Evolutionary conservation across 2,888 invertebrate species (phyloP).

Genomic region (Drosophila borborema): DNA sequence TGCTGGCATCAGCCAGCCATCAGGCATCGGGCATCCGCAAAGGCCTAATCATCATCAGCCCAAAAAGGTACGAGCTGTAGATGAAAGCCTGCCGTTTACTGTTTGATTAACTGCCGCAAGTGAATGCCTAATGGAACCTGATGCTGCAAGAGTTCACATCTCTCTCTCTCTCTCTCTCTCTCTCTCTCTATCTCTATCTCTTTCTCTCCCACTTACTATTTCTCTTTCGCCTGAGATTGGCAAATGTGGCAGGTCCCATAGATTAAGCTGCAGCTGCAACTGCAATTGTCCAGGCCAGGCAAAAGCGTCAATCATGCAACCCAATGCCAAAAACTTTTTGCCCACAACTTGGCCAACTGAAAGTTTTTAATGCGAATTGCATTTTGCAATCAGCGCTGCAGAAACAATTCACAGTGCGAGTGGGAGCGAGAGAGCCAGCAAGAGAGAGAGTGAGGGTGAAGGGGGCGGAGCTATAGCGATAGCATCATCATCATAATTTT

Average conservation of each 20-base stretch:
- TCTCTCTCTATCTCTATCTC: no score
- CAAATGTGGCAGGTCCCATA: slow-evolving; percentile 15
- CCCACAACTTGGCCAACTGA: slow-evolving; percentile 48
- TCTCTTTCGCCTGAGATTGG: neutral
- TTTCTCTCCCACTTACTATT: no score
- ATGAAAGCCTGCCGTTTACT: slow-evolving; percentile 61
- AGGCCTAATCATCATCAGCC: slow-evolving; percentile 56
- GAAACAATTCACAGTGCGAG: slow-evolving; percentile 24
- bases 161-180: neutral
- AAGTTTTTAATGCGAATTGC: slow-evolving; percentile 69
- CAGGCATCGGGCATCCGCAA: slow-evolving; percentile 8
- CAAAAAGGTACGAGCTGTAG: slow-evolving; percentile 35
- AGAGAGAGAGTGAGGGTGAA: neutral
- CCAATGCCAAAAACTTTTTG: slow-evolving; percentile 36
- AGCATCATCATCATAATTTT: slow-evolving; percentile 49
- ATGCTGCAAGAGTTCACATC: neutral
- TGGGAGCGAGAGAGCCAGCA: neutral
- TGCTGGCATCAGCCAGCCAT: neutral
- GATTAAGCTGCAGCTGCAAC: slow-evolving; percentile 30
- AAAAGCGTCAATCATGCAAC: slow-evolving; percentile 51
- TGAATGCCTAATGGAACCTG: slow-evolving; percentile 12
- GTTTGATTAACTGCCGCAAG: slow-evolving; percentile 66
- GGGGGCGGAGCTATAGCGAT: neutral
- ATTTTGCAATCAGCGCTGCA: slow-evolving; percentile 67
- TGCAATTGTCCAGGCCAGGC: slow-evolving; percentile 39